Percentiles rank a stretch among this genome's conserved stretches.
These are phyloP conservation scores for Drosophila orena DNA, from an alignment of 1,140 invertebrate genomes.

Conservation along the genomic window DNA sequence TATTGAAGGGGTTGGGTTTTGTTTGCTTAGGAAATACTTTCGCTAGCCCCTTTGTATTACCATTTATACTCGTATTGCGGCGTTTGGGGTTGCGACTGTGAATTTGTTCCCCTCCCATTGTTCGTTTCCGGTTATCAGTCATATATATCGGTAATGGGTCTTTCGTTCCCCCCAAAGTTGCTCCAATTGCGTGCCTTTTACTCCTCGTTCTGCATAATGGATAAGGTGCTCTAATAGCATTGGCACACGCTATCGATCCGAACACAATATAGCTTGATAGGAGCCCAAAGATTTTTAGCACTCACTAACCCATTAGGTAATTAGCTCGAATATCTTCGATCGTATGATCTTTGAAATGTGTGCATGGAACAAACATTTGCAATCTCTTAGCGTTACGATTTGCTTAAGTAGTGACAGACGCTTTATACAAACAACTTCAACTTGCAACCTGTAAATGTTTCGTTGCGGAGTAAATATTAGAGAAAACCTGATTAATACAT, in stretches of 20 bases:
- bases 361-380: background rate
- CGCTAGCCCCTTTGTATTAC: background rate
- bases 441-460: too few relatives aligned
- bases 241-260: slow-evolving; percentile 20
- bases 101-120: slow-evolving; percentile 1
- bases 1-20: background rate
- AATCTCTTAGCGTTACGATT: background rate
- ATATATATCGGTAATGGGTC: slow-evolving; percentile 15
- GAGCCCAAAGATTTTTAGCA: slow-evolving; percentile 13
- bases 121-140: slow-evolving; percentile 13
- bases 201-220: slow-evolving; percentile 3
- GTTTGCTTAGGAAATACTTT: slow-evolving; percentile 24
- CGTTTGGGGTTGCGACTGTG: background rate
- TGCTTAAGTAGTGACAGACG: slow-evolving; percentile 20
- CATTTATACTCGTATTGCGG: background rate
- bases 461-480: background rate
- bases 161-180: background rate
- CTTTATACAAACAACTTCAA: slow-evolving; percentile 12
- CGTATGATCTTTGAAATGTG: slow-evolving; percentile 14
- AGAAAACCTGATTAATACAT: slow-evolving; percentile 28
- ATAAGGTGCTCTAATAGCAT: slow-evolving; percentile 20
- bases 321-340: slow-evolving; percentile 12
- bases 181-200: slow-evolving; percentile 18
- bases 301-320: slow-evolving; percentile 36
- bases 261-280: slow-evolving; percentile 25